These are phyloP conservation scores for Otus scops DNA, from an alignment of 2,797 vertebrate species.

Conservation along the genomic window DNA sequence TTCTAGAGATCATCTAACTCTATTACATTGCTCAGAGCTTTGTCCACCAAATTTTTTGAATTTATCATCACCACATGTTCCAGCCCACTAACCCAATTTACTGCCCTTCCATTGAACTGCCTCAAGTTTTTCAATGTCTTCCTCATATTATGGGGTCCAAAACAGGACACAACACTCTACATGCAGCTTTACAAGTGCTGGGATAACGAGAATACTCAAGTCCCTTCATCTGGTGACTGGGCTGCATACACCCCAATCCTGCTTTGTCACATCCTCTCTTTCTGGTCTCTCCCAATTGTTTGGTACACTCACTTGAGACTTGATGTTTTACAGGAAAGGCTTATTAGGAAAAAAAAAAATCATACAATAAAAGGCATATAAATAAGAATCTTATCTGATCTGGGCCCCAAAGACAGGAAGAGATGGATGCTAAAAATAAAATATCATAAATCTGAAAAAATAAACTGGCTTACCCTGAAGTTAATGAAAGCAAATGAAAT, in stretches of 20 bases:
- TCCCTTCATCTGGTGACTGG: background rate
- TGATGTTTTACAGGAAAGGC: background rate
- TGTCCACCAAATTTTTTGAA: background rate
- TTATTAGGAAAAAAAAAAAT: background rate
- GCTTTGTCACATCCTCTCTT: background rate
- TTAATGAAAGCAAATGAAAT: background rate
- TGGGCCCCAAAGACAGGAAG: background rate
- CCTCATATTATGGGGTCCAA: background rate
- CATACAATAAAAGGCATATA: background rate
- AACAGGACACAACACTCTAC: background rate
- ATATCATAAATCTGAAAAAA: background rate
- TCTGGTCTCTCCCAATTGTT: background rate
- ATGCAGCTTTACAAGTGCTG: background rate
- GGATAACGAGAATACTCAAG: background rate
- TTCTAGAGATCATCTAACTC: background rate
- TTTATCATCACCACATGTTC: background rate
- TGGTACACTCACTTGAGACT: background rate
- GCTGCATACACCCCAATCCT: background rate
- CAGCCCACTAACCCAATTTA: background rate
- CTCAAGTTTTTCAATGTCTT: background rate
- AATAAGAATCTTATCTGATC: background rate
- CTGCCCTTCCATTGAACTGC: background rate
- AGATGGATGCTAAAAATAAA: background rate
- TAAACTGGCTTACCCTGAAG: background rate
- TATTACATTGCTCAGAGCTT: background rate